Base-by-base conservation (phyloP, 2,888 invertebrate genomes). In the Cryptus armator region DNA sequence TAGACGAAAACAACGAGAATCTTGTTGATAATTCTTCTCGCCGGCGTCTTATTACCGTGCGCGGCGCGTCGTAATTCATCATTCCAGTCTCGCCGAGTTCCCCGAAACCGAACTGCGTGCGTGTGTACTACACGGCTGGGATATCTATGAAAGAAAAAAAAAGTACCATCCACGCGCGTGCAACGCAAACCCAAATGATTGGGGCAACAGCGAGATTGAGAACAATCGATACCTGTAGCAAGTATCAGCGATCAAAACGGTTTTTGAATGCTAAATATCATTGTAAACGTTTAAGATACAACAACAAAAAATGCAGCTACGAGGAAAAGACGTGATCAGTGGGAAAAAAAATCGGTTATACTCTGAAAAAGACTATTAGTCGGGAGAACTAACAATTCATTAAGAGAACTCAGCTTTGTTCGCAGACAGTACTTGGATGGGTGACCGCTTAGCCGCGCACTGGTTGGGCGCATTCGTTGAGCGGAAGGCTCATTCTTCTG, bases 21-120 rank as follows among this genome's bases (percentile, higher is more conserved):
- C 43, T 37, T 48, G 44, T 64, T 67, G 56, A 62, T 77, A 64
- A 71, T 75, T 74, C 75, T 29, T 62, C 53, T 46, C 68, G 43
- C 53, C 74, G 16, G 46, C n/a, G 79, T 24, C 85, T 85, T 68
- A 85, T 85, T 78, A 66, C 67, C 51, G 82, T 82, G 76, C 80
- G 48, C 67, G 70, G 64, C 80, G 71, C 85, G 85, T 83, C 72
- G 66, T 44, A 66, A 83, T 75, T 86, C 77, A 76, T 86, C 83
- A 83, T 83, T 86, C 81, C 56, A 56, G 83, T 74, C 85, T 77
- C 80, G 81, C 16, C 24, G 14, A 12, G 43, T 46, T 16, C 32
- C 10, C 67, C 51, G 14, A 24, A 70, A 75, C 56, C 71, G 6
- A 16, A 12, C 19, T 16, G 62, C 74, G 16, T 19, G 44, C 46